Conservation (phyloP, 1,140 invertebrate species). For the Drosophila sulfurigaster region DNA sequence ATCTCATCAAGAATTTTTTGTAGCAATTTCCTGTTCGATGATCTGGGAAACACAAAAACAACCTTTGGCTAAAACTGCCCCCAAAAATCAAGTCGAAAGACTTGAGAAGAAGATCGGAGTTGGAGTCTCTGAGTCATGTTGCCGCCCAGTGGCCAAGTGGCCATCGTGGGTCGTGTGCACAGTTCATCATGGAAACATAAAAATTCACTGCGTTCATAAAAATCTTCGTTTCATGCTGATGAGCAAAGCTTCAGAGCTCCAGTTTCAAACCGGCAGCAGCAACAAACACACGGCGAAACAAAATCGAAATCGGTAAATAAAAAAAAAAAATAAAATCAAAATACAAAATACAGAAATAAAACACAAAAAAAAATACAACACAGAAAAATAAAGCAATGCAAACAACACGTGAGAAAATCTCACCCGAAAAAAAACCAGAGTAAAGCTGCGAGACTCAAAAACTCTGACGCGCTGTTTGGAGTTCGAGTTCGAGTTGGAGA, state of each 20-base stretch:
- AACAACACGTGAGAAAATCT: slow-evolving; percentile 84
- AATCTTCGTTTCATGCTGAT: slow-evolving; percentile 82
- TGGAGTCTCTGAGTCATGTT: slow-evolving; percentile 69
- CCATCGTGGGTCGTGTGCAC: slow-evolving; percentile 66
- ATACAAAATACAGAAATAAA: slow-evolving; percentile 25
- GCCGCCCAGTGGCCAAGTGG: slow-evolving; percentile 58
- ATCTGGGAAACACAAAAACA: slow-evolving; percentile 57
- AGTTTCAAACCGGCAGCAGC: slow-evolving; percentile 62
- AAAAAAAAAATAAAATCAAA: slow-evolving; percentile 46
- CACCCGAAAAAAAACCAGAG: slow-evolving; percentile 53
- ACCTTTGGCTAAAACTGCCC: slow-evolving; percentile 44
- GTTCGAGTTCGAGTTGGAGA: neutral
- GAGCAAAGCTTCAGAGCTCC: slow-evolving; percentile 59
- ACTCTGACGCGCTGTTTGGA: slow-evolving; percentile 6
- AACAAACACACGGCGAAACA: slow-evolving; percentile 41
- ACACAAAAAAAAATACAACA: slow-evolving; percentile 44
- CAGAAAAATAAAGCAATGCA: slow-evolving; percentile 76
- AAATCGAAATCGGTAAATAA: slow-evolving; percentile 64
- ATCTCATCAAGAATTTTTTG: slow-evolving; percentile 81
- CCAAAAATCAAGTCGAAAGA: slow-evolving; percentile 1
- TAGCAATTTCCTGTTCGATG: slow-evolving; percentile 81
- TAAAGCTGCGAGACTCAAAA: slow-evolving; percentile 11
- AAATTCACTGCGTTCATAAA: slow-evolving; percentile 81
- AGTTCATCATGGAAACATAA: slow-evolving; percentile 82
- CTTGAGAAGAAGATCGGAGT: slow-evolving; percentile 4